These are phyloP conservation scores for Eurystomus gularis DNA, from an alignment of 2,113 vertebrate genomes.

Conservation along the genomic window DNA sequence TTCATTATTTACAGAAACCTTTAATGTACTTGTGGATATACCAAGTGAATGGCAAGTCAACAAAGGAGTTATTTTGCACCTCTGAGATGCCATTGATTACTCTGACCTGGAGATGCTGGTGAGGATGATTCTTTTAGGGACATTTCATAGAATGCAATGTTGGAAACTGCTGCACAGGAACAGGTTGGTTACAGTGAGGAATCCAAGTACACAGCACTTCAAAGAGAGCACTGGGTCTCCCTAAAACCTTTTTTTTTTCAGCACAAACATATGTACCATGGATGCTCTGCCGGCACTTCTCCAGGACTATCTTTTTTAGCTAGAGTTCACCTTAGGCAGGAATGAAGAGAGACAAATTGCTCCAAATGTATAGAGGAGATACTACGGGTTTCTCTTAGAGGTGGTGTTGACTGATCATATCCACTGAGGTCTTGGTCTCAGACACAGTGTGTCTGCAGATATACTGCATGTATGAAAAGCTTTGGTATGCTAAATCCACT, in stretches of 20 bases:
- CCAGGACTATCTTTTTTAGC: neutral
- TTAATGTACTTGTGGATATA: neutral
- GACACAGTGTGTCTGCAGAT: neutral
- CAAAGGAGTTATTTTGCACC: neutral
- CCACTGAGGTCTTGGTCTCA: neutral
- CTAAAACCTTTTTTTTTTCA: neutral
- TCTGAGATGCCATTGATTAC: neutral
- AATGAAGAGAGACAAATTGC: neutral
- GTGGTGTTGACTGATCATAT: neutral
- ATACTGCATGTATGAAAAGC: neutral
- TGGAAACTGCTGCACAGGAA: neutral
- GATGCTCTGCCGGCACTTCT: neutral
- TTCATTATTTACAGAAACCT: conserved; percentile 25
- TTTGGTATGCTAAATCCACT: neutral
- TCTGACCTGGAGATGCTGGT: neutral
- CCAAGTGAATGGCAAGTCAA: neutral
- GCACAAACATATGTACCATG: neutral
- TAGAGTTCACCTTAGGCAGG: neutral
- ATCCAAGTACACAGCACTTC: neutral
- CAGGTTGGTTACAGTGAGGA: neutral
- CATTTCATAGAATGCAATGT: neutral
- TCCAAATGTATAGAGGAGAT: neutral
- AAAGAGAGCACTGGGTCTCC: neutral
- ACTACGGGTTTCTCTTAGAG: neutral
- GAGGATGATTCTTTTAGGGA: neutral